Conservation (phyloP, 2,888 invertebrate species). For the Pharmacophagus antenor region DNA sequence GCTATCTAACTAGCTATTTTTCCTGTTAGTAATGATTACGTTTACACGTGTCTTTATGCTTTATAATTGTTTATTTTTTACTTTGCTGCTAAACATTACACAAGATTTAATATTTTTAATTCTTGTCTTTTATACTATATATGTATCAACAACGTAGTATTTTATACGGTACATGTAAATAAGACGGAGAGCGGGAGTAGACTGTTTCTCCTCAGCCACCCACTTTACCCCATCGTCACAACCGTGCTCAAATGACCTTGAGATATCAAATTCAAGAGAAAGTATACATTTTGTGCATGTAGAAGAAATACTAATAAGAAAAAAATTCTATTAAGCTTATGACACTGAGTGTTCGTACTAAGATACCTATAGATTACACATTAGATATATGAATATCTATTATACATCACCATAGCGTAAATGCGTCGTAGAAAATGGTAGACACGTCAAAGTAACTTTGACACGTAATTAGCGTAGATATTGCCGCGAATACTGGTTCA, state of each 20-base stretch:
- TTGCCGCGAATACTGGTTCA: slow-evolving; percentile 49
- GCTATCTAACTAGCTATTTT: not conserved
- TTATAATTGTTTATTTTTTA: not conserved
- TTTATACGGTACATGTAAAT: not conserved
- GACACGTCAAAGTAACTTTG: slow-evolving; percentile 24
- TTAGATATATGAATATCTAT: slow-evolving; percentile 3
- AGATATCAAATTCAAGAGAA: slow-evolving; percentile 6
- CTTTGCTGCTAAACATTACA: not conserved
- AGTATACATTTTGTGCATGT: not conserved
- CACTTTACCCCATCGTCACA: not conserved
- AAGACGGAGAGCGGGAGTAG: not conserved
- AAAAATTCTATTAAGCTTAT: not conserved
- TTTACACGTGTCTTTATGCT: slow-evolving; percentile 2
- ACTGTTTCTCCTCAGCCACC: not conserved
- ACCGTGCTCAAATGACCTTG: slow-evolving; percentile 18
- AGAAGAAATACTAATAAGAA: slow-evolving; percentile 1
- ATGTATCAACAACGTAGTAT: not conserved
- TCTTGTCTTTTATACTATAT: not conserved
- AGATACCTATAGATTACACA: slow-evolving; percentile 13
- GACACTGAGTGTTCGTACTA: slow-evolving; percentile 9
- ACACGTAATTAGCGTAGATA: slow-evolving; percentile 33
- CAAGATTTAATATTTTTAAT: not conserved
- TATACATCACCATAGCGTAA: slow-evolving; percentile 13
- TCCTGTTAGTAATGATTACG: slow-evolving; percentile 14
- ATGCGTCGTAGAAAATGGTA: slow-evolving; percentile 22